Base-by-base conservation (phyloP, 2,797 vertebrate genomes). In the Cyclopterus lumpus region DNA sequence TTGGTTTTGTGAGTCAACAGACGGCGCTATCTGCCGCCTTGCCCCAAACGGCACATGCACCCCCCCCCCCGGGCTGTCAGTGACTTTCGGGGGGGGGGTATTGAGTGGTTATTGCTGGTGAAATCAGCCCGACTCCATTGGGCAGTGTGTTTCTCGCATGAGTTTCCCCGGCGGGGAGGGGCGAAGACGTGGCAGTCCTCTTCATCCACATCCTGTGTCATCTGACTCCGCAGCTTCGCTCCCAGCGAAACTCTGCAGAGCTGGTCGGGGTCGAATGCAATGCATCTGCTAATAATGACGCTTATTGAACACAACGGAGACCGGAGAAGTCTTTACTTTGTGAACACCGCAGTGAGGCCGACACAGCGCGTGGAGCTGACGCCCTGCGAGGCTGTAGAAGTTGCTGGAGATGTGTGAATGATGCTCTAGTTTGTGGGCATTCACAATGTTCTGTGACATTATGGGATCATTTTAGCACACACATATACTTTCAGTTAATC, bases 161-260 rank as follows among this genome's bases (percentile, higher is more conserved):
- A 78, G 58, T 71, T 82, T 68, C 58, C 67, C 67, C 26, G 67
- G 78, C 63, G 83, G 92, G 95, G 93, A 90, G 92, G 92, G 86
- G 90, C 89, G 92, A 94, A 82, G 93, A 96, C 95, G 95, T 95
- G 95, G 95, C 95, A 95, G 84, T 92, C 84, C 76, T 82, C 71
- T 67, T 78, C 87, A 71, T 85, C 67, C 84, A 80, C 80, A 73
- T 82, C 81, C 86, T 68, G 54, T 67, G 65, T 26, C 80, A 64
- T 72, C 67, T 18, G 75, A 88, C 57, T 77, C 78, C 71, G 8
- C 67, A 8, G 64, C 73, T 15, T 53, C 78, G 10, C 30, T 49
- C n/a, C 40, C 44, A 18, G 75, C 2, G 6, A 48, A 49, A 67
- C 28, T 5, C 4, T 22, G 30, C 14, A 69, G 42, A 14, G 30